Evolutionary conservation across 2,797 vertebrate species (phyloP).

Genomic region (Siniperca obscura): DNA sequence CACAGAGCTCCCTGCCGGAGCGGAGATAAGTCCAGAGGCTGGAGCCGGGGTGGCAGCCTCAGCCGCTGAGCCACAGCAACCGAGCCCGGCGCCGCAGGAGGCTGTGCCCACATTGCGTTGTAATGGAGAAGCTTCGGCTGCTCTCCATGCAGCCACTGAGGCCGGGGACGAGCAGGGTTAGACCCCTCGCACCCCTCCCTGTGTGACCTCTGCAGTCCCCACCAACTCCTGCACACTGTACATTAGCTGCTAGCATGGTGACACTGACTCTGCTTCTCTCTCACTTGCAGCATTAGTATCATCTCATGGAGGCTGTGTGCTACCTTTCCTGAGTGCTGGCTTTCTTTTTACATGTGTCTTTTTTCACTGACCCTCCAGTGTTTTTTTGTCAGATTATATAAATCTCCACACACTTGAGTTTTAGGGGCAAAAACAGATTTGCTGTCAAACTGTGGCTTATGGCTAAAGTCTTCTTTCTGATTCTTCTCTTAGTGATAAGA

Average conservation of each 20-base stretch:
- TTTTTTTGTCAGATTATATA: slow-evolving; percentile 50
- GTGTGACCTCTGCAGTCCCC: slow-evolving; percentile 57
- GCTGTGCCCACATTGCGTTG: slow-evolving; percentile 80
- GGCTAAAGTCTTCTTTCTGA: slow-evolving; percentile 46
- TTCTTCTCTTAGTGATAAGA: slow-evolving; percentile 45
- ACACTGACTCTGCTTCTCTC: slow-evolving; percentile 83
- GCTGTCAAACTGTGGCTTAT: slow-evolving; percentile 53
- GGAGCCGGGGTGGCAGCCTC: slow-evolving; percentile 49
- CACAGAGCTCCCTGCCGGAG: slow-evolving; percentile 66
- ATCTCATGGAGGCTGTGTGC: slow-evolving; percentile 75
- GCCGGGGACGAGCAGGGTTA: slow-evolving; percentile 87
- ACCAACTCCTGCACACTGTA: slow-evolving; percentile 80
- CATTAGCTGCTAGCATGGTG: slow-evolving; percentile 88
- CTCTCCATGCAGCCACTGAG: slow-evolving; percentile 74
- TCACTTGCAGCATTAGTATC: slow-evolving; percentile 78
- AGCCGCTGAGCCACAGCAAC: slow-evolving; percentile 59
- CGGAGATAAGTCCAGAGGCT: slow-evolving; percentile 58
- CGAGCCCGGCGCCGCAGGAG: slow-evolving; percentile 64
- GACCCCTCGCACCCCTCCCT: slow-evolving; percentile 22
- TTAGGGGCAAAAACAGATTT: slow-evolving; percentile 42
- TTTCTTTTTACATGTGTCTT: slow-evolving; percentile 58
- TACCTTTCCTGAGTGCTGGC: slow-evolving; percentile 71
- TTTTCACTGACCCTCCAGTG: slow-evolving; percentile 51
- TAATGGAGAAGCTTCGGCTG: slow-evolving; percentile 84
- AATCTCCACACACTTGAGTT: slow-evolving; percentile 44